Percentiles rank a stretch among this genome's conserved stretches.
phyloP scores from a whole-genome alignment of 35 echinoderm and acorn worm species.

The Nesometra sesokonis region DNA sequence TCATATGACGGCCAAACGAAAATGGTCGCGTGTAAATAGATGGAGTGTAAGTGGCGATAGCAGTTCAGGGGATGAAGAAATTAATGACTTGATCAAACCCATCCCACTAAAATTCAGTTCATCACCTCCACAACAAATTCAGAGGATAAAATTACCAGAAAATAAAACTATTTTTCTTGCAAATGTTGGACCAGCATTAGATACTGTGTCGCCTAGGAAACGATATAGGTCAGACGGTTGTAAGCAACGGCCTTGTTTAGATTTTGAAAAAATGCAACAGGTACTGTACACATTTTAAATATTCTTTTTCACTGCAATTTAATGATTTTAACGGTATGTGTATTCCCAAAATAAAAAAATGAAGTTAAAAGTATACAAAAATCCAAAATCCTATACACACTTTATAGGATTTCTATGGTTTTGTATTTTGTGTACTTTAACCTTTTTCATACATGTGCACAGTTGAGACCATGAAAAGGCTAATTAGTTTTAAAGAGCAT shows the following conservation, averaged over 20 bases:
- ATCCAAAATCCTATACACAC: no score
- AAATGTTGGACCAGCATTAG: neutral
- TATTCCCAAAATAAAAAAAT: no score
- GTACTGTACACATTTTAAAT: neutral
- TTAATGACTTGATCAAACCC: neutral
- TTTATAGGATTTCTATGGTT: no score
- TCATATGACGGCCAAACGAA: neutral
- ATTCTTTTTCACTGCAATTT: no score
- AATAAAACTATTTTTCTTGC: neutral
- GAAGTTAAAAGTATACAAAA: no score
- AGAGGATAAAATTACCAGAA: neutral
- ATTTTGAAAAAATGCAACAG: neutral
- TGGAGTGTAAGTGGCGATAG: neutral
- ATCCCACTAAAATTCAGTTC: neutral
- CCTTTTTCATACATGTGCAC: no score
- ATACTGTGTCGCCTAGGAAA: neutral
- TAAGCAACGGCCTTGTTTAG: neutral
- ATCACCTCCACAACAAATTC: neutral
- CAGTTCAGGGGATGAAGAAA: neutral
- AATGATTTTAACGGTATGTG: no score
- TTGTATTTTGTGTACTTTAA: no score
- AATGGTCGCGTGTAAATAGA: neutral
- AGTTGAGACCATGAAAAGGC: no score
- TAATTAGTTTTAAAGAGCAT: no score
- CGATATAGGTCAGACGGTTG: neutral